phyloP scores from a whole-genome alignment of 1,140 invertebrate species.

The Lordiphosa collinella region DNA sequence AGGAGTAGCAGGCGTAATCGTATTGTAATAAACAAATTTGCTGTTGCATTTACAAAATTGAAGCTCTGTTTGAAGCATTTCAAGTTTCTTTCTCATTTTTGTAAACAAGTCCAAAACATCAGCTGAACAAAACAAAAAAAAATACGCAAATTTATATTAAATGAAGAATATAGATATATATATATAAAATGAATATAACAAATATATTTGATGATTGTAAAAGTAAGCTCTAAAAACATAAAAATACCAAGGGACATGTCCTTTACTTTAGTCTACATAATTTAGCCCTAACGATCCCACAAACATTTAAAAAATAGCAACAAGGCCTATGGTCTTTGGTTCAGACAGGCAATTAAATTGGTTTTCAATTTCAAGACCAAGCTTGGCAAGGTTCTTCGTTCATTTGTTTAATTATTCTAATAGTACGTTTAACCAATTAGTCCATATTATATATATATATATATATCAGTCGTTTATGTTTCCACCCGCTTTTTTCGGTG shows the following conservation, averaged over 20 bases:
- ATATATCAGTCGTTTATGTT: too few species aligned
- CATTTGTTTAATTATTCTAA: too few species aligned
- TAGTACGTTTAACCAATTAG: too few species aligned
- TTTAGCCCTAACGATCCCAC: constrained; percentile 39
- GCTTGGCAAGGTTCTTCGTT: too few species aligned
- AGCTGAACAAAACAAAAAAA: constrained; percentile 47
- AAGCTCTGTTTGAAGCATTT: not conserved
- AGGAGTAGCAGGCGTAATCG: not conserved
- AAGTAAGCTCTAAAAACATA: constrained; percentile 34
- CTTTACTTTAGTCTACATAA: constrained; percentile 56
- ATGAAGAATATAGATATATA: constrained; percentile 24
- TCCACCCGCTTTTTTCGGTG: too few species aligned
- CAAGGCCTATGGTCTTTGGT: too few species aligned
- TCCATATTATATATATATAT: too few species aligned
- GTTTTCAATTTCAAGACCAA: too few species aligned
- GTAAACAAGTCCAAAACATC: not conserved
- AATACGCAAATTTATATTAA: constrained; percentile 43
- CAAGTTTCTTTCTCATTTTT: not conserved
- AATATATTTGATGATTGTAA: constrained; percentile 54
- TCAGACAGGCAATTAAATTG: too few species aligned
- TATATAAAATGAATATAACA: constrained; percentile 20
- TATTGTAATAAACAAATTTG: not conserved
- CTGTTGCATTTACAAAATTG: constrained; percentile 7
- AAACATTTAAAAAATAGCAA: too few species aligned
- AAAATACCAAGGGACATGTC: constrained; percentile 65